Base-by-base conservation (phyloP, 2,888 invertebrate genomes). In the Xanthorhoe spadicearia region DNA sequence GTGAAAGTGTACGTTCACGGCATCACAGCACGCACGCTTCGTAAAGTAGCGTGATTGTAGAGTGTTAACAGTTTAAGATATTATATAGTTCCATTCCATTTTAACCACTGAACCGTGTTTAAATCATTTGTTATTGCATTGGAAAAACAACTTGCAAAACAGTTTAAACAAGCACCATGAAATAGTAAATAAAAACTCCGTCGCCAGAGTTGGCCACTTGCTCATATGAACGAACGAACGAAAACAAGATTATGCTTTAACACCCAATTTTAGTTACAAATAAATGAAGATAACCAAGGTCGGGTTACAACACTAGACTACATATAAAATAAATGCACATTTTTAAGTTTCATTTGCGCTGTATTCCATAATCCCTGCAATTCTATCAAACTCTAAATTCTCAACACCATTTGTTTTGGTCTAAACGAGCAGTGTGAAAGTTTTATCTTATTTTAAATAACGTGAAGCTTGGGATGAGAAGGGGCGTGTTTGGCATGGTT, bases 401-500 rank as follows among this genome's bases (percentile, higher is more conserved):
- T 38, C 46, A 15, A 3, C 15, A 46, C 15, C 46, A 46, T 46
- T 46, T 15, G 6, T 43, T n/a, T 7, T 15, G 46, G n/a, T 46
- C 7, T 46, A n/a, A 46, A 46, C 43, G 43, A 43, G 43, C 43
- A 10, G 10, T 58, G 3, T 18, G 38, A 35, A 50, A 35, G 15
- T 49, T 19, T 38, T 50, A 51, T 50, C 38, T 38, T 38, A 35
- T 46, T n/a, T 46, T 15, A 46, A 59, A 18, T 5, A 35, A 49
- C 15, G 51, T 15, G 3, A 15, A 51, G 23, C 38, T 57, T 10
- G 46, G 46, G 43, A 61, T 53, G 53, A 48, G 48, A 53, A 48
- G 5, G 19, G 32, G 28, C 46, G 52, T 52, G 10, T 28, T 35
- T n/a, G n/a, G n/a, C n/a, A n/a, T n/a, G n/a, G n/a, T n/a, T n/a